Evolutionary conservation across 2,797 vertebrate genomes (phyloP).

Genomic region (Erethizon dorsatum): DNA sequence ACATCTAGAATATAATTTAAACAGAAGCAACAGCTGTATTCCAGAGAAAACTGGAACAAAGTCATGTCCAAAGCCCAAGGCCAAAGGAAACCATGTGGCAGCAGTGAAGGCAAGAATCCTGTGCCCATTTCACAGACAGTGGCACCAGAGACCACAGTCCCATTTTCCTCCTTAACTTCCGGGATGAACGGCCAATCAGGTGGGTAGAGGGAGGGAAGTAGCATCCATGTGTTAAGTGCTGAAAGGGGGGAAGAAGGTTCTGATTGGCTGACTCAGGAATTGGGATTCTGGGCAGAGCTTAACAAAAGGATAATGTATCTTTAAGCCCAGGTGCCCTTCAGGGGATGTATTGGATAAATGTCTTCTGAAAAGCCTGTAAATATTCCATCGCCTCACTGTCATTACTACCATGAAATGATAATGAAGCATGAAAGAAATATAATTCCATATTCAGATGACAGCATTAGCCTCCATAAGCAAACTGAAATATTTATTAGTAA

Average conservation of each 20-base stretch:
- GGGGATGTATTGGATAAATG: constrained; percentile 95
- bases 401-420: constrained; percentile 95
- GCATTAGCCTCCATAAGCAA: constrained; percentile 95
- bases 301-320: constrained; percentile 92
- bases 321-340: constrained; percentile 96
- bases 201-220: not conserved
- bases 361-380: constrained; percentile 95
- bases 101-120: not conserved
- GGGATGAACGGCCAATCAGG: constrained; percentile 77
- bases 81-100: not conserved
- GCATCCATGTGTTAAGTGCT: constrained; percentile 75
- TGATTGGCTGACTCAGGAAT: constrained; percentile 90
- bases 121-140: constrained; percentile 78
- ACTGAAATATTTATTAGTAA: constrained; percentile 98
- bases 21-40: not conserved
- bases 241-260: constrained; percentile 80
- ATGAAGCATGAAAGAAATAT: constrained; percentile 96
- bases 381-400: constrained; percentile 95
- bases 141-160: constrained; percentile 1
- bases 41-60: not conserved
- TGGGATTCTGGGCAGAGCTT: constrained; percentile 90
- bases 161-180: constrained; percentile 38
- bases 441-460: constrained; percentile 97
- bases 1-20: not conserved
- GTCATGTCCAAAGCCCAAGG: not conserved